phyloP scores from a whole-genome alignment of 2,888 invertebrate genomes.

The Mycalesis mineus region DNA sequence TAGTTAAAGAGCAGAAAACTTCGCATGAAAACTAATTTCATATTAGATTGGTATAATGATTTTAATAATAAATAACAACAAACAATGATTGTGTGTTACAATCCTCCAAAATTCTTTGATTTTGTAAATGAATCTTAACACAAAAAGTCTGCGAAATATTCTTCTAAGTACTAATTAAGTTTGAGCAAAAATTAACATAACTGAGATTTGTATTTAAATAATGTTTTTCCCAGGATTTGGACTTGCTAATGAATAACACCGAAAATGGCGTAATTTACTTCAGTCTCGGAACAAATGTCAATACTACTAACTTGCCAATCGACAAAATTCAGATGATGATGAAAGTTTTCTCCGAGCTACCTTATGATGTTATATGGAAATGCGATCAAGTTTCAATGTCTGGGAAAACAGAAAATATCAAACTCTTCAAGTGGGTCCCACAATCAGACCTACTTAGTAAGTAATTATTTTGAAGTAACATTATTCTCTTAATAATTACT shows the following conservation, averaged over 20 bases:
- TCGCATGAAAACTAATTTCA: too few relatives aligned
- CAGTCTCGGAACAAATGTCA: conserved; percentile 62
- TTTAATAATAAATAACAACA: too few relatives aligned
- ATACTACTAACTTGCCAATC: conserved; percentile 43
- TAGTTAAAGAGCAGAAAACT: too few relatives aligned
- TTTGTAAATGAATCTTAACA: too few relatives aligned
- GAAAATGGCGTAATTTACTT: conserved; percentile 60
- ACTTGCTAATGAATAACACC: conserved; percentile 44
- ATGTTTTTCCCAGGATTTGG: conserved; percentile 41
- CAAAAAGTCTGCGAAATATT: too few relatives aligned
- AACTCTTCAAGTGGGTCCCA: conserved; percentile 53
- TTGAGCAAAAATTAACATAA: too few relatives aligned
- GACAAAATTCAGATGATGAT: conserved; percentile 44
- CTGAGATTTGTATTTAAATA: not conserved
- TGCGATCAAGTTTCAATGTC: conserved; percentile 54
- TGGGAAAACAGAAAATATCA: conserved; percentile 53
- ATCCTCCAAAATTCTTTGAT: too few relatives aligned
- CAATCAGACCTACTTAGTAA: conserved; percentile 49
- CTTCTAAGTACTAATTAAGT: too few relatives aligned
- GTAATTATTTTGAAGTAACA: too few relatives aligned
- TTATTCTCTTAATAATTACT: too few relatives aligned
- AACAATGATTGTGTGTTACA: too few relatives aligned
- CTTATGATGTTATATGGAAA: conserved; percentile 66
- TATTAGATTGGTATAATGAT: too few relatives aligned
- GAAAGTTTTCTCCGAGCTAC: conserved; percentile 52